Percentiles rank a stretch among this genome's conserved stretches.
These are phyloP conservation scores for Empidonax alnorum DNA, from an alignment of 2,113 vertebrate species.

Conservation along the genomic window DNA sequence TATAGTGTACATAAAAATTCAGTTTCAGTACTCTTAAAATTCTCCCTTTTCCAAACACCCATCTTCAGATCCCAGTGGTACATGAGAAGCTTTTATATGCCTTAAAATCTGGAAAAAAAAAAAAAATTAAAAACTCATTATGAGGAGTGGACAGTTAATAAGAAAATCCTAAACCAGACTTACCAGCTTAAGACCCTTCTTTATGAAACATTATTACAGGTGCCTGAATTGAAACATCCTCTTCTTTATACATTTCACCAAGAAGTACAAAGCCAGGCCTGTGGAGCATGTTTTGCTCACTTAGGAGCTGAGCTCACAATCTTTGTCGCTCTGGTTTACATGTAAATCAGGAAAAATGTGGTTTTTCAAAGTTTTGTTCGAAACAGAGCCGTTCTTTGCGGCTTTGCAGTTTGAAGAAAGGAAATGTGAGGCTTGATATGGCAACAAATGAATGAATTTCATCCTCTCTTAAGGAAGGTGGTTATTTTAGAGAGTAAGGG, in stretches of 20 bases:
- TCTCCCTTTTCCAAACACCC: neutral
- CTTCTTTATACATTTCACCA: neutral
- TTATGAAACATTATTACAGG: slow-evolving; percentile 32
- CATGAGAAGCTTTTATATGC: neutral
- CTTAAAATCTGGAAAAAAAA: neutral
- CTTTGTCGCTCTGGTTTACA: neutral
- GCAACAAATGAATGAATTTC: neutral
- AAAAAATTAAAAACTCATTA: slow-evolving; percentile 63
- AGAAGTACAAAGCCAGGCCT: neutral
- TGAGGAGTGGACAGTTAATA: slow-evolving; percentile 14
- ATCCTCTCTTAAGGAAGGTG: neutral
- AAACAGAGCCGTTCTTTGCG: neutral
- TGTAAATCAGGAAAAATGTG: neutral
- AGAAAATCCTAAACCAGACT: slow-evolving; percentile 47
- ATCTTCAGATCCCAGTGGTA: neutral
- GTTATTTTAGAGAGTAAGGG: neutral
- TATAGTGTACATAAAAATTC: neutral
- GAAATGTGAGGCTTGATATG: neutral
- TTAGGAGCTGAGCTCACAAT: neutral
- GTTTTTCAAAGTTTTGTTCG: neutral
- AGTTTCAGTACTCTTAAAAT: neutral
- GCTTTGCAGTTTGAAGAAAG: neutral
- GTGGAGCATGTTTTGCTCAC: accelerated
- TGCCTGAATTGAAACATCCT: slow-evolving; percentile 15
- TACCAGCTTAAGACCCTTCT: slow-evolving; percentile 24